These are phyloP conservation scores for Leptosomus discolor DNA, from an alignment of 2,113 vertebrate species.

Conservation along the genomic window DNA sequence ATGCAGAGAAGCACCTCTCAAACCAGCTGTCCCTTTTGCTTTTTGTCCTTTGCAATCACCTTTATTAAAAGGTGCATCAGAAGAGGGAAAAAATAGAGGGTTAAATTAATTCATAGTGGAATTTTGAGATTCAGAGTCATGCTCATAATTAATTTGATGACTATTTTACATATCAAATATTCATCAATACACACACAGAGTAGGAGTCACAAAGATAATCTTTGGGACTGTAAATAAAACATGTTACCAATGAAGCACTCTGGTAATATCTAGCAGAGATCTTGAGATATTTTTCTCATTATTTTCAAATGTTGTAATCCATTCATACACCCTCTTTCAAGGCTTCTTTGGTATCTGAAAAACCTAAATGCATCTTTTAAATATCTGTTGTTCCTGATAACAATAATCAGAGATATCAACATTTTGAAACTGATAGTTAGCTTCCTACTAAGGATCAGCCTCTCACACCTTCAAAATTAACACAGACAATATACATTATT, in stretches of 20 bases:
- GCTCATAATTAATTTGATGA: neutral
- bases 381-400: neutral
- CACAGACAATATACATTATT: neutral
- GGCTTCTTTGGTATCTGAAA: neutral
- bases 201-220: neutral
- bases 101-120: neutral
- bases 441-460: neutral
- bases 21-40: neutral
- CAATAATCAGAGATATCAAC: neutral
- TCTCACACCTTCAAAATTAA: neutral
- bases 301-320: neutral
- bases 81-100: neutral
- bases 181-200: neutral
- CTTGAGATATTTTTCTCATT: neutral
- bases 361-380: neutral
- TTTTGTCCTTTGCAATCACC: neutral
- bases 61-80: fast-evolving
- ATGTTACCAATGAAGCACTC: neutral
- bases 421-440: neutral
- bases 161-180: neutral
- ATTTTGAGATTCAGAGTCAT: neutral
- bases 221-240: neutral
- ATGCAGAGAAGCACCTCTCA: neutral
- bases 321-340: neutral
- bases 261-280: neutral